These are phyloP conservation scores for Xanthorhoe designata DNA, from an alignment of 2,888 invertebrate genomes.

Conservation along the genomic window DNA sequence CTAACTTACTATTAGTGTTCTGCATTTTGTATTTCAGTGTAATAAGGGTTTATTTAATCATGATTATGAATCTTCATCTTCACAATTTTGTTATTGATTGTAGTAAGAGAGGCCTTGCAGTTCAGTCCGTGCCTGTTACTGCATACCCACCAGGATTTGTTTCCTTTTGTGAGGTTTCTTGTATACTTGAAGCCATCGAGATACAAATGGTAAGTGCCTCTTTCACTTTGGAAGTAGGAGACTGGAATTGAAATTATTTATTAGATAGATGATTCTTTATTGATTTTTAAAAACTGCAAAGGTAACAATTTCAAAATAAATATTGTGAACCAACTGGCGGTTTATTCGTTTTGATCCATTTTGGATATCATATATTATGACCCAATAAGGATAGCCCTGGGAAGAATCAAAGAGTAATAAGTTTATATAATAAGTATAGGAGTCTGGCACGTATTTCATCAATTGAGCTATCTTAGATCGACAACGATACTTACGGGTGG, in stretches of 20 bases:
- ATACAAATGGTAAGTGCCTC: slow-evolving; percentile 24
- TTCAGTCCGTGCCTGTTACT: slow-evolving; percentile 24
- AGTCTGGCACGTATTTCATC: no score
- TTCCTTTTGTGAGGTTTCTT: slow-evolving; percentile 32
- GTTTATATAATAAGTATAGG: no score
- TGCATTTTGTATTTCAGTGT: neutral
- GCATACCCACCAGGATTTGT: slow-evolving; percentile 43
- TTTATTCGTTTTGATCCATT: no score
- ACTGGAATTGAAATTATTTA: slow-evolving; percentile 7
- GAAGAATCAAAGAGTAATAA: no score
- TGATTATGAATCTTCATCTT: slow-evolving; percentile 32
- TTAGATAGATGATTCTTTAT: neutral
- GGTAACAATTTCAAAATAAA: no score
- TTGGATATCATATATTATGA: no score
- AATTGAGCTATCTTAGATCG: no score
- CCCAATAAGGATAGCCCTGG: no score
- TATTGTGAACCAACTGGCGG: no score
- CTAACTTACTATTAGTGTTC: no score
- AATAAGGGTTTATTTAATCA: neutral
- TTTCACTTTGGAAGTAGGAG: neutral
- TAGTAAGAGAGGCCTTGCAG: slow-evolving; percentile 42
- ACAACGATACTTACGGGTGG: no score
- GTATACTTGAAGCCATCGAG: slow-evolving; percentile 42
- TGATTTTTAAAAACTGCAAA: no score
- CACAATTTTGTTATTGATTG: slow-evolving; percentile 21